Base-by-base conservation (phyloP, 2,113 vertebrate genomes). In the Paradisaea rubra region DNA sequence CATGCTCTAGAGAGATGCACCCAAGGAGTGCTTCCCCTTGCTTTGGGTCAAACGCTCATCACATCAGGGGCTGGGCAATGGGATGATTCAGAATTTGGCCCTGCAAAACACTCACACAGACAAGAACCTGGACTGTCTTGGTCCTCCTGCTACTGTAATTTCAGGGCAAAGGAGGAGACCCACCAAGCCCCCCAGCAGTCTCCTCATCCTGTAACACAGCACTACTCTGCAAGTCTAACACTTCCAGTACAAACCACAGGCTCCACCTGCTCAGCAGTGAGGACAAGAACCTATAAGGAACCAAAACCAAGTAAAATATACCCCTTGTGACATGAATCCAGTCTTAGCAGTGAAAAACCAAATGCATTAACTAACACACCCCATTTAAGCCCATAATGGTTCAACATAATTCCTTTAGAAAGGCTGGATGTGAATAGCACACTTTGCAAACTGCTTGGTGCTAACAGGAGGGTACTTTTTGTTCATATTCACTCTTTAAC, bases 401-500 rank as follows among this genome's bases (percentile, higher is more conserved):
- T 95, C 89, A 68, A 86, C 22, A 2, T 49, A 91, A 95, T 79
- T 96, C 83, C 86, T 88, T 71, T 35, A 19, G 61, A 88, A 86
- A 91, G 70, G 57, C 53, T 77, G 53, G 23, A 42, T 11, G 47
- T 54, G 70, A 95, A 88, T 11, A 77, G 88, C 70, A 71, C 59
- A 22, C 45, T 91, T 85, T 65, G 80, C 57, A 82, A 93, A 93
- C 90, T 59, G 91, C 87, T 41, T 47, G 42, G 88, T 71, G 83
- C 74, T 54, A 94, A 90, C 39, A 52, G 72, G 50, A 88, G 77
- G 65, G 61, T 64, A 61, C 81, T 70, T 95, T 78, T 83, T 91
- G 82, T 88, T 95, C 85, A 64, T 78, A 95, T 78, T 95, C 95
- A 79, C 69, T 92, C 92, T 93, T 95, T 93, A 96, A 95, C 94